Conservation (phyloP, 1,140 invertebrate genomes). For the Drosophila pruinosa region DNA sequence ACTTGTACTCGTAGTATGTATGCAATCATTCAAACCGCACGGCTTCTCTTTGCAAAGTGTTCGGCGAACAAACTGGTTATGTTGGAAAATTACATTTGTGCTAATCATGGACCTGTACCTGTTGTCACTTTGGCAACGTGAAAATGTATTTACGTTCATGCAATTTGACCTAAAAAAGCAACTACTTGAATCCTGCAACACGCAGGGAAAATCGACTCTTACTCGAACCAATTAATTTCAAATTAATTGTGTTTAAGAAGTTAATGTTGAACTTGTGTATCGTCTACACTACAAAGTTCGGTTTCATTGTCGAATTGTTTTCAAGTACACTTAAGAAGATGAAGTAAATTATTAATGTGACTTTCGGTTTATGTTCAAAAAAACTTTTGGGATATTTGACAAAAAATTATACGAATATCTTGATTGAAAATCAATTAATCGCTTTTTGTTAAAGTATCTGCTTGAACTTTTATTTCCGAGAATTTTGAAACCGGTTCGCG, state of each 20-base stretch:
- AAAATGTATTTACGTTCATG: slow-evolving; percentile 25
- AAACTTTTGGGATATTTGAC: not conserved
- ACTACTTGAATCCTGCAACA: not conserved
- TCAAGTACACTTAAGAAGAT: not conserved
- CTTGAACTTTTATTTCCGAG: not conserved
- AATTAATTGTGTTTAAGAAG: not conserved
- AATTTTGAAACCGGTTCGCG: not conserved
- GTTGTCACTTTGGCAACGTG: slow-evolving; percentile 33
- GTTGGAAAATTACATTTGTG: slow-evolving; percentile 34
- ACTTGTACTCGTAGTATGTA: not conserved
- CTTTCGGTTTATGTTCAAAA: not conserved
- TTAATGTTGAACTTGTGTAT: not conserved
- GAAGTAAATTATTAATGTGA: not conserved
- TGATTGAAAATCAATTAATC: not conserved
- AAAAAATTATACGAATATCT: not conserved
- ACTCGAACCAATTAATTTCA: not conserved
- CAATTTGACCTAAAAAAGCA: slow-evolving; percentile 16
- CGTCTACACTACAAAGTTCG: too few relatives aligned
- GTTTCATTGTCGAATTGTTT: not conserved
- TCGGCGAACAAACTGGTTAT: slow-evolving; percentile 34
- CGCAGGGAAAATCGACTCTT: not conserved
- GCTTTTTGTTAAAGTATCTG: not conserved
- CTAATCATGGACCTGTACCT: slow-evolving; percentile 35
- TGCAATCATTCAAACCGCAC: slow-evolving; percentile 22
- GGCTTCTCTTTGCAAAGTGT: not conserved